phyloP scores from a whole-genome alignment of 2,888 invertebrate species.

The Drosophila basisetae region DNA sequence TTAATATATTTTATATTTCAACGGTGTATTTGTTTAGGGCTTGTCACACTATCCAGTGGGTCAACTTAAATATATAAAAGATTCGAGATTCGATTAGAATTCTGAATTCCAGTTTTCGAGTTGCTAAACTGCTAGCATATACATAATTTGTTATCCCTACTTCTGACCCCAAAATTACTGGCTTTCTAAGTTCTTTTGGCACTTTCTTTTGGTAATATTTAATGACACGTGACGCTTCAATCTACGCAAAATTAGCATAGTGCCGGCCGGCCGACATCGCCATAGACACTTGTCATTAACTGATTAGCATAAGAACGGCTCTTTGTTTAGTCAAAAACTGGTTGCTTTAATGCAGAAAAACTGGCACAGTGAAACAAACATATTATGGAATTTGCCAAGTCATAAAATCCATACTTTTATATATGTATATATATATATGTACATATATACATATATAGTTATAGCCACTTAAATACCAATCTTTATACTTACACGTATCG shows the following conservation, averaged over 20 bases:
- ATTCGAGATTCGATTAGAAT: not conserved
- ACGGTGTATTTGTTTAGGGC: not conserved
- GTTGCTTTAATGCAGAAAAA: constrained; percentile 63
- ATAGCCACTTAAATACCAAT: constrained; percentile 4
- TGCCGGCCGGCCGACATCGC: constrained; percentile 32
- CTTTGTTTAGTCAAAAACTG: constrained; percentile 58
- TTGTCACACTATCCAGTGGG: not conserved
- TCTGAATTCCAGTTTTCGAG: not conserved
- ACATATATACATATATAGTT: not conserved
- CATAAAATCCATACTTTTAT: constrained; percentile 13
- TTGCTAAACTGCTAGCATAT: not conserved
- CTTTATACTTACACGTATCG: constrained; percentile 88
- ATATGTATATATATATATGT: not conserved
- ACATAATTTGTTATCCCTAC: not conserved
- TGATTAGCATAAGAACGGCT: constrained; percentile 73
- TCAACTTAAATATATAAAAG: not conserved
- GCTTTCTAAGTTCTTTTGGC: constrained; percentile 49
- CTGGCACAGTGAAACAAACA: constrained; percentile 66
- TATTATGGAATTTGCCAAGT: constrained; percentile 37
- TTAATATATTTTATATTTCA: not conserved
- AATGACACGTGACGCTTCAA: constrained; percentile 65
- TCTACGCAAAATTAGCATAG: constrained; percentile 1
- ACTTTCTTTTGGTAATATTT: constrained; percentile 54
- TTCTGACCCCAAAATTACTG: constrained; percentile 26
- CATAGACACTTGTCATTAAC: constrained; percentile 45